These are phyloP conservation scores for Ochropacha duplaris DNA, from an alignment of 2,888 invertebrate genomes.

Conservation along the genomic window DNA sequence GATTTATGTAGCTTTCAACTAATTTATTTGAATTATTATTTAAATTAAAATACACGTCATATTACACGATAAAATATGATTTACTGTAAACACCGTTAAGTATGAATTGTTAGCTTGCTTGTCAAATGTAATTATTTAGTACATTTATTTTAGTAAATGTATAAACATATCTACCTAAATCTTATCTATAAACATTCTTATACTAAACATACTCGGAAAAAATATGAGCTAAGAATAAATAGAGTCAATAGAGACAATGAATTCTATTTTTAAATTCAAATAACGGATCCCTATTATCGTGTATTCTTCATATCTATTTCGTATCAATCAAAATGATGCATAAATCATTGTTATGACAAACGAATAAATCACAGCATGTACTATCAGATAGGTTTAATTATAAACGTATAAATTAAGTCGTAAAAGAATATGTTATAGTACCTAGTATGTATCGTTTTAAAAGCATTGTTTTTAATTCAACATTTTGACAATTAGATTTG, in stretches of 20 bases:
- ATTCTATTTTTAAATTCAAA: neutral
- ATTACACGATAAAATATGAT: too few relatives aligned
- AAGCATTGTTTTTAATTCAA: neutral
- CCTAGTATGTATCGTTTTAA: neutral
- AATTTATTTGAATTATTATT: too few relatives aligned
- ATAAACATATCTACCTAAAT: too few relatives aligned
- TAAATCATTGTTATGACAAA: slow-evolving; percentile 1
- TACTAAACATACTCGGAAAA: too few relatives aligned
- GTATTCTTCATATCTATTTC: neutral
- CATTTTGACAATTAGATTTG: too few relatives aligned
- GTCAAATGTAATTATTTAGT: too few relatives aligned
- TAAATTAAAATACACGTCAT: too few relatives aligned
- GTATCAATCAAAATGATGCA: slow-evolving; percentile 3
- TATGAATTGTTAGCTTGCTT: too few relatives aligned
- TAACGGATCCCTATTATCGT: neutral
- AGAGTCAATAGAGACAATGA: neutral
- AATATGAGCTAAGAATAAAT: neutral
- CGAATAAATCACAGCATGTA: neutral
- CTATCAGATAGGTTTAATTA: slow-evolving; percentile 3
- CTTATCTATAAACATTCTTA: too few relatives aligned
- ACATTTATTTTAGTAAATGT: too few relatives aligned
- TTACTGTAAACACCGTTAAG: too few relatives aligned
- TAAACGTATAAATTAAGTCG: neutral
- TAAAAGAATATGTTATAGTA: neutral
- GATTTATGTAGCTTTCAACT: too few relatives aligned